Percentiles rank a stretch among this genome's conserved stretches.
Conservation (phyloP, 1,140 invertebrate species). For the Hyphantria cunea region DNA sequence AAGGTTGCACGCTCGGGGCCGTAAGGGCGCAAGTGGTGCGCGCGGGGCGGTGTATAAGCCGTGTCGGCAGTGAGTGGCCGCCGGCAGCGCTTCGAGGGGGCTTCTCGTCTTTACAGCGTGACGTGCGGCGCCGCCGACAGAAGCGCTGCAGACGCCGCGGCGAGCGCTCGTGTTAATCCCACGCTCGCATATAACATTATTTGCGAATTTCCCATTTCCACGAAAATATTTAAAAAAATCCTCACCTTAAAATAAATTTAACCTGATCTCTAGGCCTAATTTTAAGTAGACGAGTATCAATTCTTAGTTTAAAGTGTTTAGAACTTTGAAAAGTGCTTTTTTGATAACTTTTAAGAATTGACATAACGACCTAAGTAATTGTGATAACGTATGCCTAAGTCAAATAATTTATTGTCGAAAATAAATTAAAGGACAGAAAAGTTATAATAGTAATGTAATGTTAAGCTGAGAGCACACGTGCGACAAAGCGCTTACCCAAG, state of each 20-base stretch:
- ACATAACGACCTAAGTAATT: slow-evolving; percentile 30
- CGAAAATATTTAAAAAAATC: slow-evolving; percentile 33
- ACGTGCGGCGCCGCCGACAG: slow-evolving; percentile 58
- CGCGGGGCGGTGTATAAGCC: slow-evolving; percentile 22
- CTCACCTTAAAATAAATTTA: slow-evolving; percentile 16
- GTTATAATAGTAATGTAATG: slow-evolving; percentile 32
- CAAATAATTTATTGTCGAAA: slow-evolving; percentile 13
- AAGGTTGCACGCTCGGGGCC: slow-evolving; percentile 28
- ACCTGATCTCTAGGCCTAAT: slow-evolving; percentile 35
- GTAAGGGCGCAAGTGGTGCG: slow-evolving; percentile 41
- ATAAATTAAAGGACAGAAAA: not conserved
- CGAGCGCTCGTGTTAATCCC: slow-evolving; percentile 58
- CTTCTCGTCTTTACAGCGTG: slow-evolving; percentile 53
- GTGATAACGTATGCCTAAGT: slow-evolving; percentile 30
- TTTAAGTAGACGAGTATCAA: slow-evolving; percentile 23
- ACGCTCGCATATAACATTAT: slow-evolving; percentile 36
- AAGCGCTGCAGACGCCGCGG: slow-evolving; percentile 66
- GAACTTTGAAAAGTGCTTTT: slow-evolving; percentile 24
- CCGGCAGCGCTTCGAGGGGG: slow-evolving; percentile 45
- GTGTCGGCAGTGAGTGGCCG: slow-evolving; percentile 41
- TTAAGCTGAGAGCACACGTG: slow-evolving; percentile 28
- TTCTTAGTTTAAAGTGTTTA: slow-evolving; percentile 27
- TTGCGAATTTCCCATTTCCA: slow-evolving; percentile 50
- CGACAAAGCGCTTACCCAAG: slow-evolving; percentile 17
- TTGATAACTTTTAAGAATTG: slow-evolving; percentile 19